These are phyloP conservation scores for Todiramphus chloris DNA, from an alignment of 2,113 vertebrate genomes.

Conservation along the genomic window DNA sequence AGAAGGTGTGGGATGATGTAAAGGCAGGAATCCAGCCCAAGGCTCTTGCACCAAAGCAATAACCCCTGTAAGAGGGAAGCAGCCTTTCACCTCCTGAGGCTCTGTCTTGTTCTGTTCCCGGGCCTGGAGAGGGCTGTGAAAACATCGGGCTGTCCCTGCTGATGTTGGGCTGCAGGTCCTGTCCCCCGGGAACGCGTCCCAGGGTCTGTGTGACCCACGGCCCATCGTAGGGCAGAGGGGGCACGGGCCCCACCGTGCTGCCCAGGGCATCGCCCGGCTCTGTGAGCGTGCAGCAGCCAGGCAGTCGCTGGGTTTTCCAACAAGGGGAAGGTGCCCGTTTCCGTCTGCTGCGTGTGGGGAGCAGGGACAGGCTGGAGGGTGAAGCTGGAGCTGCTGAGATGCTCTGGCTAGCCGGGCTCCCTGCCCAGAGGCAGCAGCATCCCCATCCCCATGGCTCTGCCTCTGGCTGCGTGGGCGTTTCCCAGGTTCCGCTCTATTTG, in stretches of 20 bases:
- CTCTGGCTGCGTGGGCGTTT: not conserved
- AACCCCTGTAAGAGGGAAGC: not conserved
- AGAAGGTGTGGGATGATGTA: not conserved
- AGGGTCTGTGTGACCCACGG: not conserved
- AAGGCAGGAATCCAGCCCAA: not conserved
- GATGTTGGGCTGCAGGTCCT: not conserved
- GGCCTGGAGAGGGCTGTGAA: not conserved
- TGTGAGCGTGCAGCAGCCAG: rapidly evolving
- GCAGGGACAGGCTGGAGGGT: not conserved
- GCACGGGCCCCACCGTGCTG: rapidly evolving
- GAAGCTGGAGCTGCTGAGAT: not conserved
- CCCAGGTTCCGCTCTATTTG: not conserved
- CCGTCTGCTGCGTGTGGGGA: not conserved
- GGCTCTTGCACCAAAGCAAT: not conserved
- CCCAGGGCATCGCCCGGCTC: not conserved
- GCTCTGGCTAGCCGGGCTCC: not conserved
- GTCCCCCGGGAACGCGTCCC: not conserved
- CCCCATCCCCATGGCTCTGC: not conserved
- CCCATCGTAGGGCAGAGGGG: not conserved
- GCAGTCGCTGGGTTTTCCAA: rapidly evolving
- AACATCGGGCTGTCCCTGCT: not conserved
- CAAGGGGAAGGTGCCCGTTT: not conserved
- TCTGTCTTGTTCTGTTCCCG: not conserved
- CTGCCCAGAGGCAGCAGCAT: not conserved
- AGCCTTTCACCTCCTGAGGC: not conserved